phyloP scores from a whole-genome alignment of 1,140 invertebrate species.

The Caenorhabditis inopinata region DNA sequence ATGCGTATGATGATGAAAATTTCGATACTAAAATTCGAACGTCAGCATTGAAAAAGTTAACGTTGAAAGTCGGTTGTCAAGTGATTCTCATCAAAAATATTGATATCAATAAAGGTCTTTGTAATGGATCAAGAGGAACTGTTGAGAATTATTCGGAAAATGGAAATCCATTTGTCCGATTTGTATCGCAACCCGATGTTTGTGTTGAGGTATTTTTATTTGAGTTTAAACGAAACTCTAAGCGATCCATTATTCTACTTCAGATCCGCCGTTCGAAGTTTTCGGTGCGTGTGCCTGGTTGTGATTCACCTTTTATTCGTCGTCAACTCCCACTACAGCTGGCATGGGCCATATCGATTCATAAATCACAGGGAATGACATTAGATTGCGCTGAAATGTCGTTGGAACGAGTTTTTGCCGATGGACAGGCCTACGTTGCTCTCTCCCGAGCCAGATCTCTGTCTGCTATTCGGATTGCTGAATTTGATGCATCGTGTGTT shows the following conservation, averaged over 20 bases:
- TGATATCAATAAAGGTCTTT: conserved; percentile 79
- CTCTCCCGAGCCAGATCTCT: conserved; percentile 85
- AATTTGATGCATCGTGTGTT: conserved; percentile 82
- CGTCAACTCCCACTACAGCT: conserved; percentile 83
- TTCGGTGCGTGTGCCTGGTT: conserved; percentile 75
- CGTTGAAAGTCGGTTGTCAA: conserved; percentile 80
- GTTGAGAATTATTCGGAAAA: conserved; percentile 76
- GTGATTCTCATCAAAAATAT: conserved; percentile 91
- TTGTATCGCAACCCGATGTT: conserved; percentile 69
- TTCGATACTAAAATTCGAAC: conserved; percentile 77
- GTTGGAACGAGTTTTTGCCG: conserved; percentile 83
- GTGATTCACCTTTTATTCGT: conserved; percentile 73
- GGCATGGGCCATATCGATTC: conserved; percentile 95
- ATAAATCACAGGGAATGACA: conserved; percentile 89
- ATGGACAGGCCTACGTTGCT: conserved; percentile 92
- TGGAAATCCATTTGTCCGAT: conserved; percentile 82
- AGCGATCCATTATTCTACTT: too few relatives aligned
- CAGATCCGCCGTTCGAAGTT: conserved; percentile 75
- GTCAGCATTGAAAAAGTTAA: conserved; percentile 74
- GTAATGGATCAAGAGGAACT: conserved; percentile 87
- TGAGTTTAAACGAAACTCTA: too few relatives aligned
- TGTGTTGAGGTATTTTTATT: conserved; percentile 69
- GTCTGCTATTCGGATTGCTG: conserved; percentile 79
- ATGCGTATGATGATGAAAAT: conserved; percentile 78
- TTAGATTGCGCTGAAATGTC: conserved; percentile 93